Evolutionary conservation across 2,888 invertebrate genomes (phyloP).

Genomic region (Oxycera nigricornis): DNA sequence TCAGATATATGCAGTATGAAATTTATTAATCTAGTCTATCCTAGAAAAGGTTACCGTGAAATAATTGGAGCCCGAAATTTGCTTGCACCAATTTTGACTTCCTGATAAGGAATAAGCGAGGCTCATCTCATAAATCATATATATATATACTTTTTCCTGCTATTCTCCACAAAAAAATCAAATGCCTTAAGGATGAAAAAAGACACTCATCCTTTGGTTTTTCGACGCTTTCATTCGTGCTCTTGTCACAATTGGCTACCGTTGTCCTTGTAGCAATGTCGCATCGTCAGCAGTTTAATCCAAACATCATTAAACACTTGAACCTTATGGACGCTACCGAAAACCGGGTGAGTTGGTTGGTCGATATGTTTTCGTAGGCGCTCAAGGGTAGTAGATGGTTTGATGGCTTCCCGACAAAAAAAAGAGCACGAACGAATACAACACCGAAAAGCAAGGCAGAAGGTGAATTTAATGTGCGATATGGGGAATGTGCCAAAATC

Average conservation of each 20-base stretch:
- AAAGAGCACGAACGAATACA: neutral
- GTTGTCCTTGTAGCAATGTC: too few relatives aligned
- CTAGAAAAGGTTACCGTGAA: too few relatives aligned
- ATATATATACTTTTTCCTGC: too few relatives aligned
- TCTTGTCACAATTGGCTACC: neutral
- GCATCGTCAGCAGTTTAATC: conserved; percentile 3
- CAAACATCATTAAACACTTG: conserved; percentile 7
- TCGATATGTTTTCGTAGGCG: too few relatives aligned
- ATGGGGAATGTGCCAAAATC: neutral
- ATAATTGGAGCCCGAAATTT: too few relatives aligned
- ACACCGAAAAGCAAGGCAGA: neutral
- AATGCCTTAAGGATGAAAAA: neutral
- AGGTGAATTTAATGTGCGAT: neutral
- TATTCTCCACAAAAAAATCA: neutral
- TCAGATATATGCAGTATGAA: too few relatives aligned
- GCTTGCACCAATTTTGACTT: too few relatives aligned
- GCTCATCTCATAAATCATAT: too few relatives aligned
- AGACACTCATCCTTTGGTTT: neutral
- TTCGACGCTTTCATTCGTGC: neutral
- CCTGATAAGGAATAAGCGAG: too few relatives aligned
- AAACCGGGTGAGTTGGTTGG: too few relatives aligned
- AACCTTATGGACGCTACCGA: neutral
- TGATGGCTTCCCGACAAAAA: conserved; percentile 1
- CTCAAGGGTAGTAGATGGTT: neutral
- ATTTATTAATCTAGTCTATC: too few relatives aligned